Percentiles rank a stretch among this genome's conserved stretches.
Conservation (phyloP, 2,888 invertebrate species). For the Sthenelais limicola region DNA sequence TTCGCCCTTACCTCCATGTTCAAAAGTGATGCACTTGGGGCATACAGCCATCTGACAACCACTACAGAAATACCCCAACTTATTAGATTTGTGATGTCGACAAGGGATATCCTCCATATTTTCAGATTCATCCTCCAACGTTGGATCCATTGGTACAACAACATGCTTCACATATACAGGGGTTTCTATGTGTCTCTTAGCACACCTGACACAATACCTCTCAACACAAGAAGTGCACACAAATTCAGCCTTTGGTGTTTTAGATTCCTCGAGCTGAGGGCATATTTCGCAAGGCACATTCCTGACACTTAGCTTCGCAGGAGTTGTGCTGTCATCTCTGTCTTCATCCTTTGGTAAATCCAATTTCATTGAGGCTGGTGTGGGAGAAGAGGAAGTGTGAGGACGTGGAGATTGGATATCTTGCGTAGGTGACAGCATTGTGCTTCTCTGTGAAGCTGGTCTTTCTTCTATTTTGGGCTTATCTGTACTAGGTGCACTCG, state of each 20-base stretch:
- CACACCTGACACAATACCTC: constrained; percentile 7
- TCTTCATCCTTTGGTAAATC: too few relatives aligned
- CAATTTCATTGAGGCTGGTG: too few relatives aligned
- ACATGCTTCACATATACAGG: neutral
- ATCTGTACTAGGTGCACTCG: too few relatives aligned
- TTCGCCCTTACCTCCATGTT: constrained; percentile 21
- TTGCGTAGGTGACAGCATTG: too few relatives aligned
- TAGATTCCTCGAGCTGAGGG: neutral
- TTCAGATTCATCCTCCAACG: neutral
- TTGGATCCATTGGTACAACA: neutral
- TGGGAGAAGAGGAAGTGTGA: too few relatives aligned
- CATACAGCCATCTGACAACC: constrained; percentile 24
- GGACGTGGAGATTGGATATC: too few relatives aligned
- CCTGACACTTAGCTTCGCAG: too few relatives aligned
- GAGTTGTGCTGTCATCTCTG: too few relatives aligned
- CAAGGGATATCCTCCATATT: neutral
- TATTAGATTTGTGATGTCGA: neutral
- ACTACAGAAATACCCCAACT: neutral
- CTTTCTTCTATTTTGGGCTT: too few relatives aligned
- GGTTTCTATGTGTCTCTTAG: constrained; percentile 3
- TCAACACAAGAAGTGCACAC: neutral
- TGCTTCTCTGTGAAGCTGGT: too few relatives aligned
- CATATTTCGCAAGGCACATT: constrained; percentile 1
- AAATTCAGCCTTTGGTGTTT: constrained; percentile 3
- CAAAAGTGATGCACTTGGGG: constrained; percentile 5